phyloP scores from a whole-genome alignment of 2,797 vertebrate genomes.

The Phaenicophaeus curvirostris region DNA sequence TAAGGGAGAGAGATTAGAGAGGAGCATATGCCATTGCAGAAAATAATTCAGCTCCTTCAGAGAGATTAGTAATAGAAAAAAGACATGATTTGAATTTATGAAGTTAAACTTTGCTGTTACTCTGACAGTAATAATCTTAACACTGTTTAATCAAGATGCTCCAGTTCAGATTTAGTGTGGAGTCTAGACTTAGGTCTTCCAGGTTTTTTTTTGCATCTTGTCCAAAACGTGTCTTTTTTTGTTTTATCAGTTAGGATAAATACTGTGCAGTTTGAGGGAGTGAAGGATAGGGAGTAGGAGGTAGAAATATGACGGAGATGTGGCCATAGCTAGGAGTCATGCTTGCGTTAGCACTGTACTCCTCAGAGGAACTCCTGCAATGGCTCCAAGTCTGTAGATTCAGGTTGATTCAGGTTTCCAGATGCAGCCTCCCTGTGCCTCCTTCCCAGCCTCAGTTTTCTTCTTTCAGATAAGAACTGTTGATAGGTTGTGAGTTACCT shows the following conservation, averaged over 20 bases:
- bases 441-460: neutral
- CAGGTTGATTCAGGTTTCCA: neutral
- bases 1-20: neutral
- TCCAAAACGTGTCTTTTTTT: neutral
- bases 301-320: neutral
- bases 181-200: neutral
- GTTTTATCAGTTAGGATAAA: neutral
- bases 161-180: neutral
- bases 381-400: accelerated
- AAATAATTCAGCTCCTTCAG: neutral
- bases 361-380: neutral
- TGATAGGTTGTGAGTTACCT: neutral
- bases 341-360: neutral
- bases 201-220: neutral
- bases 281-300: neutral
- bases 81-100: neutral
- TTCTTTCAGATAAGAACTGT: neutral
- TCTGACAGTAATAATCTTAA: neutral
- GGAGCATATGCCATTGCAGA: neutral
- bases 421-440: neutral
- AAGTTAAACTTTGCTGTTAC: neutral
- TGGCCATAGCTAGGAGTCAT: neutral
- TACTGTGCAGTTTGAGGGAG: neutral
- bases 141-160: neutral
- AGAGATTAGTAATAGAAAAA: neutral